phyloP scores from a whole-genome alignment of 2,888 invertebrate species.

The Callinectes sapidus region DNA sequence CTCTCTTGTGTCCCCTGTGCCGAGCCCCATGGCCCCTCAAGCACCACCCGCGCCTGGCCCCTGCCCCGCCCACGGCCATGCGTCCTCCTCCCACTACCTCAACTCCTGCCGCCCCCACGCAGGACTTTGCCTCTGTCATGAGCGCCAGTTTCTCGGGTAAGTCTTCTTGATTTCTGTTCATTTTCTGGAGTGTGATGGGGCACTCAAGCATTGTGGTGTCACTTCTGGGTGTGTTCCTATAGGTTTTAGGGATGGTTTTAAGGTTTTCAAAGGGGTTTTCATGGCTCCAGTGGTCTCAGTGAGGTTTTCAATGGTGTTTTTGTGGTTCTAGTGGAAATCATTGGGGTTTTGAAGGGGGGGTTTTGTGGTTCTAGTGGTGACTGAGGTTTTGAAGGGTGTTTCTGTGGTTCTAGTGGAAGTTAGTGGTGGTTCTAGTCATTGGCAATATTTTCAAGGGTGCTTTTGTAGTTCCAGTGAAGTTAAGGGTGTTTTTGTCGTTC shows the following conservation, averaged over 20 bases:
- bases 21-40: slow-evolving; percentile 71
- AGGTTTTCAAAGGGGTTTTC: too few species aligned
- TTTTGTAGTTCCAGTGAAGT: too few species aligned
- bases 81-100: slow-evolving; percentile 48
- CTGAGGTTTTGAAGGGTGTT: too few species aligned
- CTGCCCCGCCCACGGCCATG: slow-evolving; percentile 28
- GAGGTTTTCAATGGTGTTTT: too few species aligned
- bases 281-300: too few species aligned
- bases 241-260: background rate
- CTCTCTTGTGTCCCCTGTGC: slow-evolving; percentile 72
- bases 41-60: slow-evolving; percentile 75
- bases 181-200: background rate
- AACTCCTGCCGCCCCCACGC: slow-evolving; percentile 31
- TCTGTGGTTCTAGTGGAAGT: too few species aligned
- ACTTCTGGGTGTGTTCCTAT: background rate
- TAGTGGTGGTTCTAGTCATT: too few species aligned
- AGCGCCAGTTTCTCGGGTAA: slow-evolving; percentile 71
- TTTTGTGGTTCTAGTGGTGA: too few species aligned
- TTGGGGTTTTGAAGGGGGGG: too few species aligned
- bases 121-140: slow-evolving; percentile 59
- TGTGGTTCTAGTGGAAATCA: too few species aligned
- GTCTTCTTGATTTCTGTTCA: background rate
- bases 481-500: too few species aligned
- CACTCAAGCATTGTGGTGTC: background rate
- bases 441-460: too few species aligned